Evolutionary conservation across 2,113 vertebrate genomes (phyloP), one percentile per base, ranked within the genome.

Genomic region (Propithecus coquereli): DNA sequence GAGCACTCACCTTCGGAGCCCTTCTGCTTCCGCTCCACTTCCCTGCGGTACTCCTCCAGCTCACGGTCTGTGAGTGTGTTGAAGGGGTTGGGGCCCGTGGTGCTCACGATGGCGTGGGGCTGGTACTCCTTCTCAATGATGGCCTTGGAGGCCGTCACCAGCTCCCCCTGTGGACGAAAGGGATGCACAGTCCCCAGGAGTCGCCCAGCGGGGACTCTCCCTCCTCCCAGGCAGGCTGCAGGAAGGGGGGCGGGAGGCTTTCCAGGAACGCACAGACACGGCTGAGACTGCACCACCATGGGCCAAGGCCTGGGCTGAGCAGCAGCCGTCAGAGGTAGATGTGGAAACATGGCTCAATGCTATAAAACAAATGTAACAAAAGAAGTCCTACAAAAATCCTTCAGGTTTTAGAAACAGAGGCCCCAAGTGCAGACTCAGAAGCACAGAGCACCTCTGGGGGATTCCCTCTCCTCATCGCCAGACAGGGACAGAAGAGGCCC

Each of bases 71-170:
- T 99, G 96, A 99, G 98, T 71, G 99, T 99, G 97, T 98, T 99
- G 99, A 99, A 99, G 47, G 99, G 99, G 97, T 99, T 99, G 89
- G 99, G 99, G 93, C 99, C 99, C 1, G 99, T 98, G 95, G 99
- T 99, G 98, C 99, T 99, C 97, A 99, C 98, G 1, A 99, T 99
- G n/a, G 99, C 99, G 23, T 98, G 98, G 14, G 99, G 99, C 97
- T 99, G 99, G 97, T 99, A 99, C 77, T 99, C 99, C 92, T 99
- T 99, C 97, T 99, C 99, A 17, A 99, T 99, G 96, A 99, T 99
- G 96, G 99, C 99, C 98, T 99, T 99, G 30, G 99, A 99, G 0
- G 99, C 99, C 0, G 99, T 99, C 98, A 99, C 99, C 81, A 99
- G 98, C 92, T 99, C 99, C 89, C 99, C 99, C 99, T 99, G 97